Evolutionary conservation across 2,797 vertebrate genomes (phyloP), one percentile per base, ranked within the genome.

Genomic region (Danio albolineatus): DNA sequence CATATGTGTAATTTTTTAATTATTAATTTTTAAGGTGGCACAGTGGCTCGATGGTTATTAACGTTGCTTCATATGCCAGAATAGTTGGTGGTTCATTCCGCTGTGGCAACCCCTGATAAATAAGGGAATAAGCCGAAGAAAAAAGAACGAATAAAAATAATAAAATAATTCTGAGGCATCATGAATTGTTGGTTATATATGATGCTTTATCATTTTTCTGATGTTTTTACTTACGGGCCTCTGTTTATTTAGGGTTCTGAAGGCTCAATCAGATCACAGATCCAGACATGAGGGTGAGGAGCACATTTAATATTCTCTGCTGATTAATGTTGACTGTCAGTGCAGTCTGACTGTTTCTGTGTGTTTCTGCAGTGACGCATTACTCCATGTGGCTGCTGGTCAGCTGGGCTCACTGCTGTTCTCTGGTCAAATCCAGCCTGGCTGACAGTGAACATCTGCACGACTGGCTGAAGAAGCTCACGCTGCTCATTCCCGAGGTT

Each of bases 381-480:
- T 99, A 99, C 91, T 98, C 98, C 81, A 98, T 98, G 97, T 99
- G 98, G 98, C 94, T 99, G 53, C 88, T 99, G 92, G 98, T 99
- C 88, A 99, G 98, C 83, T 99, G 98, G 98, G 96, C 98, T 74
- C 97, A 98, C 91, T 99, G 97, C 92, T 98, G 96, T 77, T 98
- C 97, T 76, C 87, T 93, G 10, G 98, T 99, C 38, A 99, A 99
- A 90, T 99, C 97, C 90, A 98, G 97, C 74, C 93, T 99, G 90
- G 97, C 98, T 0, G 98, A 99, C 90, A 98, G 96, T 38, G 97
- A 99, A 79, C 94, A 98, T 87, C 94, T 99, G 46, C 97, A 99
- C 59, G 97, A 98, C 86, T 99, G 98, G 97, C 94, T 99, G 65
- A 98, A 95, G 92, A 98, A 98, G 73, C 94, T 99, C 84, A 98